Evolutionary conservation across 1,140 invertebrate genomes (phyloP).

Genomic region (Euschistus heros): DNA sequence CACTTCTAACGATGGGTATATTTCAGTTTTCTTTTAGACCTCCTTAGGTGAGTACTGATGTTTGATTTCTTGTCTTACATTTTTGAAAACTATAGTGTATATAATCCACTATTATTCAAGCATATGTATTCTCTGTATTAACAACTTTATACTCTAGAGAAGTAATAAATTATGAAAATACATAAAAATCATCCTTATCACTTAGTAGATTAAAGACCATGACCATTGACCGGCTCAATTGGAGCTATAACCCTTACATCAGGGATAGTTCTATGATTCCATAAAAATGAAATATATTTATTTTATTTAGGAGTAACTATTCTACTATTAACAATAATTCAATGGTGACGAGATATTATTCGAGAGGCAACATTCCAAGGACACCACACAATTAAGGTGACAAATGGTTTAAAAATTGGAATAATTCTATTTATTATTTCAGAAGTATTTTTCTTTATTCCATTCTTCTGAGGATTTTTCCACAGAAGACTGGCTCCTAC

Average conservation of each 20-base stretch:
- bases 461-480: too few species aligned
- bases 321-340: slow-evolving; percentile 36
- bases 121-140: too few species aligned
- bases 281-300: slow-evolving; percentile 37
- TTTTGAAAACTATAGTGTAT: too few species aligned
- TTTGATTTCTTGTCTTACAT: too few species aligned
- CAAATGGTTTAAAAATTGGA: slow-evolving; percentile 41
- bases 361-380: slow-evolving; percentile 48
- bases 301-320: slow-evolving; percentile 34
- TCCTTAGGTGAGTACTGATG: too few species aligned
- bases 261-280: slow-evolving; percentile 42
- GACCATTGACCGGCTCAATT: slow-evolving; percentile 40
- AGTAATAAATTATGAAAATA: slow-evolving; percentile 24
- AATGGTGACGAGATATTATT: slow-evolving; percentile 54
- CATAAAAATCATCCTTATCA: slow-evolving; percentile 39
- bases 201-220: slow-evolving; percentile 45
- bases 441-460: too few species aligned
- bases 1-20: too few species aligned
- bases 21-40: too few species aligned
- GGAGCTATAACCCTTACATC: slow-evolving; percentile 25
- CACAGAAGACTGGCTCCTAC: too few species aligned
- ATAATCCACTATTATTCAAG: too few species aligned
- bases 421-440: too few species aligned
- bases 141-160: too few species aligned
- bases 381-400: slow-evolving; percentile 37